A percentile compares a stretch with the other conserved stretches of the same genome.
Evolutionary conservation across 2,888 invertebrate species (phyloP).

Genomic region (Chrysotoxum bicinctum): DNA sequence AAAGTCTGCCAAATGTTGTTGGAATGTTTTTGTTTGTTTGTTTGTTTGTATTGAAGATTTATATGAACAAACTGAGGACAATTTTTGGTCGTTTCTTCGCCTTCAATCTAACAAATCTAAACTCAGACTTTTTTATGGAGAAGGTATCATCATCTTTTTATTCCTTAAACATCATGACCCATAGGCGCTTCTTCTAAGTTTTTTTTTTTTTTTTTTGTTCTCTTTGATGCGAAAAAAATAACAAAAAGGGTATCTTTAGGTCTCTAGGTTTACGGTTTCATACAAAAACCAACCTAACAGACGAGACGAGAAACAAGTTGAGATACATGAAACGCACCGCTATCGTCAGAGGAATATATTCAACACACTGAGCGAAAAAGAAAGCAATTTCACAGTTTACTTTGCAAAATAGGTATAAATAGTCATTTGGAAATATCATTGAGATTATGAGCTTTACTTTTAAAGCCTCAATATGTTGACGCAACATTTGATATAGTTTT

Average conservation of each 20-base stretch:
- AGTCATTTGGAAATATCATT: background rate
- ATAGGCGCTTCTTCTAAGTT: constrained; percentile 60
- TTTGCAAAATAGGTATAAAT: no score
- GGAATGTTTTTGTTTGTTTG: background rate
- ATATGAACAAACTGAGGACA: background rate
- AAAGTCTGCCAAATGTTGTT: constrained; percentile 12
- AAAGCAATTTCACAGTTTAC: background rate
- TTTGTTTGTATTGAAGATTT: background rate
- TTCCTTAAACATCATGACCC: constrained; percentile 53
- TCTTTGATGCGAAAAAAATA: constrained; percentile 3
- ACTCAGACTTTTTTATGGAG: background rate
- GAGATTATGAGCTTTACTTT: no score
- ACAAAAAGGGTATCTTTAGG: constrained; percentile 69
- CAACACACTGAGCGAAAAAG: background rate
- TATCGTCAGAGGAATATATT: constrained; percentile 2
- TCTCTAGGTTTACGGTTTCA: constrained; percentile 72
- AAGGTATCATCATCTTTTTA: background rate
- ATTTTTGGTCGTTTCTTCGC: constrained; percentile 33
- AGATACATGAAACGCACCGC: constrained; percentile 55
- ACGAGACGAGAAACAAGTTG: constrained; percentile 13
- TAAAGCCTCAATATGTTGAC: background rate
- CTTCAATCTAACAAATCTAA: constrained; percentile 4
- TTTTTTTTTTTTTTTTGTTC: constrained; percentile 21
- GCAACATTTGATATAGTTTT: background rate
- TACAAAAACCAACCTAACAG: constrained; percentile 21